Percentiles rank a stretch among this genome's conserved stretches.
Evolutionary conservation across 2,113 vertebrate genomes (phyloP).

Genomic region (Poicephalus gulielmi): DNA sequence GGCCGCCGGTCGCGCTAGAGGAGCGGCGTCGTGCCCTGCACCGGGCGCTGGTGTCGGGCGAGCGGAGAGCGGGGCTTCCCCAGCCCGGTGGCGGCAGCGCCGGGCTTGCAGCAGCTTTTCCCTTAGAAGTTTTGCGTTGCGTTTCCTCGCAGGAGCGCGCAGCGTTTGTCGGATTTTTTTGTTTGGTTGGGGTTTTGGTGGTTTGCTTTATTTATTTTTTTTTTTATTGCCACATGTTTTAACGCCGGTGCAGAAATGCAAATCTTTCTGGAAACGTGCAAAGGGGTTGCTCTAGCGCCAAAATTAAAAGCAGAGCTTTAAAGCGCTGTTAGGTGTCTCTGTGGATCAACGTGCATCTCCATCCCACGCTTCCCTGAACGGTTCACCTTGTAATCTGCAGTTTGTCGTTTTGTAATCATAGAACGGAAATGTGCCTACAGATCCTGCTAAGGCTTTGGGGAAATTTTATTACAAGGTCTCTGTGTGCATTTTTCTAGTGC

Average conservation of each 20-base stretch:
- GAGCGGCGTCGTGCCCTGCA: background rate
- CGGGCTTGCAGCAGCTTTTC: conserved; percentile 23
- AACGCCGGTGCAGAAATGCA: background rate
- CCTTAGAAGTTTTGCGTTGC: background rate
- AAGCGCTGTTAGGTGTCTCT: background rate
- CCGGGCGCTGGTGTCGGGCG: background rate
- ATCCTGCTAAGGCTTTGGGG: background rate
- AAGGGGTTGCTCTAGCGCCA: background rate
- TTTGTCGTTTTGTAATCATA: background rate
- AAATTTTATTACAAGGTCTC: too few species aligned
- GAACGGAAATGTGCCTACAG: accelerated
- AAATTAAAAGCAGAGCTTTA: background rate
- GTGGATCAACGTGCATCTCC: background rate
- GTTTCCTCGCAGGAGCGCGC: background rate
- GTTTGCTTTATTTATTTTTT: background rate
- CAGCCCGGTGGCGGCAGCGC: background rate
- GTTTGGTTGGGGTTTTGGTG: background rate
- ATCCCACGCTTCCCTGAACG: background rate
- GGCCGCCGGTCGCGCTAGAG: background rate
- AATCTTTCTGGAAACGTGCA: background rate
- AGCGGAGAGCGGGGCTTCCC: background rate
- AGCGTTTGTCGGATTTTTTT: background rate
- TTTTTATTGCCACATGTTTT: background rate
- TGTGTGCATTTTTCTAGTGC: background rate
- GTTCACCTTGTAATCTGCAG: background rate